Evolutionary conservation across 2,888 invertebrate genomes (phyloP).

Genomic region (Odiellus spinosus): DNA sequence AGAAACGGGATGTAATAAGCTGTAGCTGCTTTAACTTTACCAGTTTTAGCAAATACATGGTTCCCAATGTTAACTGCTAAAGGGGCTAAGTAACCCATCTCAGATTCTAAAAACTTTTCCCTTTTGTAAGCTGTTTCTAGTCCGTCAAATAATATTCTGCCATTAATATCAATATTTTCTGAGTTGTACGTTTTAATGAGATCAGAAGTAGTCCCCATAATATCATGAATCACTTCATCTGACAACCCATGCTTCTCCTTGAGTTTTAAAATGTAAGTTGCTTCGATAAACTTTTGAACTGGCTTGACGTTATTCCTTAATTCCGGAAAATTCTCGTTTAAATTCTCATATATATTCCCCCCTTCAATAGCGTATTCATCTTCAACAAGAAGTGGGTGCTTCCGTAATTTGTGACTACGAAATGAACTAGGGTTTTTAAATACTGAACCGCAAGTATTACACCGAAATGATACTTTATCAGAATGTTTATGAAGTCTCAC

Average conservation of each 20-base stretch:
- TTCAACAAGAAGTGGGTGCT: too few relatives aligned
- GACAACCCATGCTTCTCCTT: conserved; percentile 4
- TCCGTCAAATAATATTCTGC: background rate
- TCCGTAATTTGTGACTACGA: too few relatives aligned
- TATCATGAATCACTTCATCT: background rate
- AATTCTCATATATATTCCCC: too few relatives aligned
- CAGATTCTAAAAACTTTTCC: background rate
- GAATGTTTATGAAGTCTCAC: too few relatives aligned
- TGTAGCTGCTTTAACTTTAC: background rate
- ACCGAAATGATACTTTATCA: too few relatives aligned
- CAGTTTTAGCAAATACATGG: background rate
- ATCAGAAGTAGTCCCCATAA: conserved; percentile 1
- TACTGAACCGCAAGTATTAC: too few relatives aligned
- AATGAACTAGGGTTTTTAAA: too few relatives aligned
- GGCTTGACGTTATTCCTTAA: too few relatives aligned
- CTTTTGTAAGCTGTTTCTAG: conserved; percentile 2
- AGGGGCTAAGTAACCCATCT: conserved; percentile 1
- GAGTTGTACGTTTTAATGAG: background rate
- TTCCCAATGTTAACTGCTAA: background rate
- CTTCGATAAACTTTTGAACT: background rate
- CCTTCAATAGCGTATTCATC: too few relatives aligned
- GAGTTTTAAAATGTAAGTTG: conserved; percentile 4
- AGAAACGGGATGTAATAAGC: conserved; percentile 4
- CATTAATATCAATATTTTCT: too few relatives aligned
- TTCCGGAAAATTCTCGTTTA: too few relatives aligned